A percentile compares a stretch with the other conserved stretches of the same genome.
Conservation (phyloP, 2,888 invertebrate species). For the Tiphia femorata region DNA sequence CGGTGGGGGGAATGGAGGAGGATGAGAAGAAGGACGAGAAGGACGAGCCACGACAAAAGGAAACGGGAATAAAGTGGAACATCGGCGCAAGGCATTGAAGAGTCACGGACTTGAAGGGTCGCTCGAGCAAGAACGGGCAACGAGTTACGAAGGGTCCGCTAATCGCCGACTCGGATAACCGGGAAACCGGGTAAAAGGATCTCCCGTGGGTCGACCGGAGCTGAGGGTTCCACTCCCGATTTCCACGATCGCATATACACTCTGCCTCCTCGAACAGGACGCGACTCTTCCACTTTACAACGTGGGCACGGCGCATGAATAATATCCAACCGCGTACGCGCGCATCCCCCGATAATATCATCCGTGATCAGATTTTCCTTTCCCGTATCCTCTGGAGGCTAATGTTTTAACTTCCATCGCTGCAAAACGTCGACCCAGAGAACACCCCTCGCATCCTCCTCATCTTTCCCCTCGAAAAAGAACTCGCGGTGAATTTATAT, state of each 20-base stretch:
- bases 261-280: slow-evolving; percentile 26
- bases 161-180: slow-evolving; percentile 57
- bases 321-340: slow-evolving; percentile 41
- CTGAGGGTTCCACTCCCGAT: slow-evolving; percentile 50
- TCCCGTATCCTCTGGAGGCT: slow-evolving; percentile 36
- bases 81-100: slow-evolving; percentile 15
- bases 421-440: background rate
- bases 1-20: too few relatives aligned
- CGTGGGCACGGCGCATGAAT: slow-evolving; percentile 37
- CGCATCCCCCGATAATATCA: slow-evolving; percentile 47
- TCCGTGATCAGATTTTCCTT: slow-evolving; percentile 45
- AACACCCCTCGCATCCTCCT: slow-evolving; percentile 26
- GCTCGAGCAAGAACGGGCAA: slow-evolving; percentile 31
- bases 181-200: slow-evolving; percentile 47
- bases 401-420: slow-evolving; percentile 36
- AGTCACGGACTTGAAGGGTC: slow-evolving; percentile 34
- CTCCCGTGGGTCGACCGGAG: slow-evolving; percentile 52
- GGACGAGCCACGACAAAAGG: background rate
- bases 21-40: background rate
- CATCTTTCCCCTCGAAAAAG: background rate
- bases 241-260: slow-evolving; percentile 53
- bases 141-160: slow-evolving; percentile 61
- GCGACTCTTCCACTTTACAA: slow-evolving; percentile 40
- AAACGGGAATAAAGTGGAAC: slow-evolving; percentile 14
- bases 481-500: too few relatives aligned